Conservation (phyloP, 2,113 vertebrate genomes). For the Podilymbus podiceps region DNA sequence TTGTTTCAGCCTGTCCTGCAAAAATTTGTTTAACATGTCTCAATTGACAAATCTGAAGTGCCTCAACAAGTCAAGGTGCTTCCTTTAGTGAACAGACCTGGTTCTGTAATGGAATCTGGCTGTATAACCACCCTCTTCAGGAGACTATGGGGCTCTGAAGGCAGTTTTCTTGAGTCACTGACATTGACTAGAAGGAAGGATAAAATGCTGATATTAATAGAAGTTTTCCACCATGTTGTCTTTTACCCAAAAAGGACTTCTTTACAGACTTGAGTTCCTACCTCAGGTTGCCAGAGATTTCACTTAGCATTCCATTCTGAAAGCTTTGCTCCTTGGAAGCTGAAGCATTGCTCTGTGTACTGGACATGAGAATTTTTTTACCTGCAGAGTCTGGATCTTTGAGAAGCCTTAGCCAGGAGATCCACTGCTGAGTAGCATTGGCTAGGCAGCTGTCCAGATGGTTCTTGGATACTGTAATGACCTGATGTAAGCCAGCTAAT, state of each 20-base stretch:
- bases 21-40: not conserved
- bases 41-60: not conserved
- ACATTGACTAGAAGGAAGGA: not conserved
- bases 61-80: not conserved
- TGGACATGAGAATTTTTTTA: not conserved
- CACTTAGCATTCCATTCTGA: not conserved
- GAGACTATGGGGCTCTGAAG: not conserved
- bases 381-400: not conserved
- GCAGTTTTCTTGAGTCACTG: not conserved
- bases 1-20: not conserved
- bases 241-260: not conserved
- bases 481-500: not conserved
- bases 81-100: not conserved
- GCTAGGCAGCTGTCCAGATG: not conserved
- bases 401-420: not conserved
- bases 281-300: not conserved
- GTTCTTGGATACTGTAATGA: not conserved
- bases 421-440: not conserved
- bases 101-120: not conserved
- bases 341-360: not conserved
- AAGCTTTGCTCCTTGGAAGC: not conserved
- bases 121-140: not conserved
- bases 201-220: not conserved
- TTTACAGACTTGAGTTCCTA: not conserved
- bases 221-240: not conserved